These are phyloP conservation scores for Condylostylus longicornis DNA, from an alignment of 1,140 invertebrate genomes.

Conservation along the genomic window DNA sequence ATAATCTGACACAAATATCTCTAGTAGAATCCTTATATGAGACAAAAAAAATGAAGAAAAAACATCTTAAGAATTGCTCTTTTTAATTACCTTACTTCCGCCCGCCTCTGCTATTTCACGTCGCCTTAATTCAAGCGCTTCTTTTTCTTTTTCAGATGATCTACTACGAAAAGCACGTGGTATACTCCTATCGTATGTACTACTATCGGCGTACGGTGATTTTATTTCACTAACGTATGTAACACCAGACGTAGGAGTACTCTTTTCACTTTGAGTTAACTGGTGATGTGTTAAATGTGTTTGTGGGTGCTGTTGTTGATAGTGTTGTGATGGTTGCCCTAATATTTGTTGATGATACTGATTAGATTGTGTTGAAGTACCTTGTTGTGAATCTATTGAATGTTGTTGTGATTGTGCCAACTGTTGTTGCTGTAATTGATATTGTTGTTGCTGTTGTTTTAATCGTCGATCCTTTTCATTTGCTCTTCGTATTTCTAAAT, in stretches of 20 bases:
- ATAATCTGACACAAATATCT: too few species aligned
- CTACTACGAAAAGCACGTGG: constrained; percentile 28
- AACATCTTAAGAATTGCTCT: too few species aligned
- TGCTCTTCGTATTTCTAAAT: constrained; percentile 31
- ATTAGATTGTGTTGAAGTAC: neutral
- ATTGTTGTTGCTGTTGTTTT: constrained; percentile 24
- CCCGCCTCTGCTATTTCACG: constrained; percentile 20
- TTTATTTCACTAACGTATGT: neutral
- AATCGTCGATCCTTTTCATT: constrained; percentile 26
- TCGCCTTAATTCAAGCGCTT: constrained; percentile 24
- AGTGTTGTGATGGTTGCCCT: constrained; percentile 3
- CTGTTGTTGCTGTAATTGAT: constrained; percentile 20
- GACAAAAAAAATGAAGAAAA: too few species aligned
- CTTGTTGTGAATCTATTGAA: neutral
- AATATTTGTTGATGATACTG: constrained; percentile 12
- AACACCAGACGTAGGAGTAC: constrained; percentile 11
- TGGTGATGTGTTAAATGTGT: constrained; percentile 4
- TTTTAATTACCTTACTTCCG: constrained; percentile 29
- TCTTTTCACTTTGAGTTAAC: constrained; percentile 14
- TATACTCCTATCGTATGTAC: constrained; percentile 24
- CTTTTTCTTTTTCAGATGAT: constrained; percentile 24
- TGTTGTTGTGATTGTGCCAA: constrained; percentile 14
- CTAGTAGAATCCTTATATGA: too few species aligned
- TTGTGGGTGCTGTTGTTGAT: constrained; percentile 1
- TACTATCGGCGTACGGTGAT: constrained; percentile 22